Evolutionary conservation across 2,888 invertebrate species (phyloP), one percentile per base, ranked within the genome.

Genomic region (Bembecia ichneumoniformis): DNA sequence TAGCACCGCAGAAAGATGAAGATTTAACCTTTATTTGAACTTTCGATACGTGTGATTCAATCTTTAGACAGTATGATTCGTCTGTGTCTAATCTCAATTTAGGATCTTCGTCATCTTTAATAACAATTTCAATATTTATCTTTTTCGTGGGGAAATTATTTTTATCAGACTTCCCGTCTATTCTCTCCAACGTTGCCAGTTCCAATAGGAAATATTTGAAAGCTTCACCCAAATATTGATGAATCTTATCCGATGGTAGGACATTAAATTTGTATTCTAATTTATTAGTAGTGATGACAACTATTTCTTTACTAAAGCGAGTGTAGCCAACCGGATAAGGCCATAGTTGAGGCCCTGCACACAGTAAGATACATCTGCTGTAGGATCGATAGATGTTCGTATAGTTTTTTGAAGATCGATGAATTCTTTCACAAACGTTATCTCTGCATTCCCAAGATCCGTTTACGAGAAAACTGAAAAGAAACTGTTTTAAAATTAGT

Each of bases 241-340:
- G 63, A 0, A 82, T 75, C 1, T 51, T 51, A 36, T 74, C 72
- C 0, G 82, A 82, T 0, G 79, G 83, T 16, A 73, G 55, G 0
- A 77, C 68, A 47, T 73, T 62, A 16, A 83, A 78, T 59, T 88
- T 86, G 53, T 89, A 86, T 52, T 88, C 82, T 0, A 92, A 63
- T 53, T 88, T 89, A 13, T 82, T 78, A 11, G 88, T 84, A 9
- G 88, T 74, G 57, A 92, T 83, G 20, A 87, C 79, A 11, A 91
- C 78, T 5, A 91, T 86, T 35, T 88, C 87, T 16, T 89, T 88
- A 52, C 91, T 91, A 20, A 91, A 89, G 34, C 84, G 73, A 0
- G 91, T 88, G 49, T 89, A 89, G 0, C 91, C 91, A n/a, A 92
- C 92, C 1, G 94, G 94, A 61, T 89, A 88, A 0, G 94, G 94